phyloP scores from a whole-genome alignment of 2,797 vertebrate genomes.

The Rhinophrynus dorsalis region DNA sequence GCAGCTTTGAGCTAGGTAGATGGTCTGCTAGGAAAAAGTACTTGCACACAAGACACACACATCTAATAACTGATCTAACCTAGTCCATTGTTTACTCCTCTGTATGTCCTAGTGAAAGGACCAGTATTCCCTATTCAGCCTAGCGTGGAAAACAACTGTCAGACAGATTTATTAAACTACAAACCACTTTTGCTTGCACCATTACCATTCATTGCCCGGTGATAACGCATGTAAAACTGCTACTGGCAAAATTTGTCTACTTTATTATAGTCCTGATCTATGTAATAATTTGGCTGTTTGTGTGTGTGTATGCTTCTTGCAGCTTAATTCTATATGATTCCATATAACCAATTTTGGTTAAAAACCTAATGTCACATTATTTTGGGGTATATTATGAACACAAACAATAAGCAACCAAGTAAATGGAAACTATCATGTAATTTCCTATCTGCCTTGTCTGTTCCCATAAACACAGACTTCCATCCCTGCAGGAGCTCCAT shows the following conservation, averaged over 20 bases:
- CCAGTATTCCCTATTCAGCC: constrained; percentile 12
- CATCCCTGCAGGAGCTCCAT: no score
- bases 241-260: background rate
- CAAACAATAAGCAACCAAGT: no score
- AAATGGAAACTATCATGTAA: no score
- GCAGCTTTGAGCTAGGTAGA: constrained; percentile 42
- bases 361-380: no score
- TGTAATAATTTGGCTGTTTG: background rate
- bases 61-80: constrained; percentile 45
- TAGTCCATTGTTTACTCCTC: constrained; percentile 34
- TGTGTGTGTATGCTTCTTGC: no score
- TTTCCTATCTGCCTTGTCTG: no score
- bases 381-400: no score
- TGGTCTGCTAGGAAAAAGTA: constrained; percentile 41
- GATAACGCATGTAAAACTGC: constrained; percentile 13
- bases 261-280: background rate
- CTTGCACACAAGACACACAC: constrained; percentile 32
- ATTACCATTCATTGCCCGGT: constrained; percentile 31
- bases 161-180: constrained; percentile 36
- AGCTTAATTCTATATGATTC: no score
- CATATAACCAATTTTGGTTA: no score
- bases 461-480: no score
- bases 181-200: constrained; percentile 26
- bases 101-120: constrained; percentile 15
- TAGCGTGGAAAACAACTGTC: constrained; percentile 10